Evolutionary conservation across 2,797 vertebrate genomes (phyloP).

Genomic region (Bovichtus diacanthus): DNA sequence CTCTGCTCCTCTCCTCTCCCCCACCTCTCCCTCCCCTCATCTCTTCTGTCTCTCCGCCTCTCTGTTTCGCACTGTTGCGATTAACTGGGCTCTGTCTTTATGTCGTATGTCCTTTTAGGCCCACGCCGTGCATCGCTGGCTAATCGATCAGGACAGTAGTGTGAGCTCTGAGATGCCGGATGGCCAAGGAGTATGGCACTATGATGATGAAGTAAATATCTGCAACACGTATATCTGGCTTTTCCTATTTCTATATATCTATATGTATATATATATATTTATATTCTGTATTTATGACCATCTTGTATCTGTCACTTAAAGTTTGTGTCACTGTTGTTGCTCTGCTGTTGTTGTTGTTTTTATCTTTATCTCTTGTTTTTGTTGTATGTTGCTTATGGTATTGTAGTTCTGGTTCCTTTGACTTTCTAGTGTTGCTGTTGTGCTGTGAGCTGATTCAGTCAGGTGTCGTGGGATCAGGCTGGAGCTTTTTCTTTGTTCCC

Average conservation of each 20-base stretch:
- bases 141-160: constrained; percentile 92
- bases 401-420: constrained; percentile 83
- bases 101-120: constrained; percentile 90
- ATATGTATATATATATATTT: constrained; percentile 72
- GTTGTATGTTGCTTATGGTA: constrained; percentile 82
- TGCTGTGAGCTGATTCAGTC: constrained; percentile 84
- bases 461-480: constrained; percentile 79
- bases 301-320: constrained; percentile 83
- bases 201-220: constrained; percentile 92
- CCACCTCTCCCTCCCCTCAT: constrained; percentile 5
- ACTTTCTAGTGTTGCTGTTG: constrained; percentile 83
- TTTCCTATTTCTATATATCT: constrained; percentile 78
- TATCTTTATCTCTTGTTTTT: constrained; percentile 76
- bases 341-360: constrained; percentile 82
- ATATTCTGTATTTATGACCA: constrained; percentile 81
- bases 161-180: constrained; percentile 90
- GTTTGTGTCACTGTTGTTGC: constrained; percentile 83
- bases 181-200: constrained; percentile 91
- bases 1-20: constrained; percentile 22
- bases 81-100: constrained; percentile 88
- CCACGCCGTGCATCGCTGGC: constrained; percentile 90
- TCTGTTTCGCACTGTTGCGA: constrained; percentile 73
- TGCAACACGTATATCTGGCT: constrained; percentile 88
- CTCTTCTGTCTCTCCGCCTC: constrained; percentile 60
- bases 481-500: constrained; percentile 81